Base-by-base conservation (phyloP, 2,797 vertebrate genomes). In the Alcedo quadribrachys region DNA sequence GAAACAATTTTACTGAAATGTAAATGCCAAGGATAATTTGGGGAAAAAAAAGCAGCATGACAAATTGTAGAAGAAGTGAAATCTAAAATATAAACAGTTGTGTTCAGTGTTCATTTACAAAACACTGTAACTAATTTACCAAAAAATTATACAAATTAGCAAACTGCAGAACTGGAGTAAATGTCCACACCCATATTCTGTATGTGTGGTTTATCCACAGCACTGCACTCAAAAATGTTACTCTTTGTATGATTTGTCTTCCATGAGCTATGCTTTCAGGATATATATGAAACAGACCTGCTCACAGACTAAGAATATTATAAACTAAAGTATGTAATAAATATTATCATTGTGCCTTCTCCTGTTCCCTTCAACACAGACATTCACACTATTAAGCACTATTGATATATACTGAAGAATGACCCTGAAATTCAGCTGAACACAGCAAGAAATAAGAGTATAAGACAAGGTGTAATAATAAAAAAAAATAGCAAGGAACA, bases 351-450 rank as follows among this genome's bases (percentile, higher is more conserved):
- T 2, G 0, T 24, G 27, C 30, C 66, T 70, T 58, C 68, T 75
- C 2, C 63, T 32, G 22, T 40, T 79, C 6, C 75, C 15, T 75
- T 71, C 37, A 60, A 81, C 46, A 28, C 0, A 1, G 89, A 35
- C 8, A 15, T 60, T 78, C 30, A 6, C 3, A 1, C 37, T 55
- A 4, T 48, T 45, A 91, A 84, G 30, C 14, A 50, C 14, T 63
- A 12, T 1, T 88, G 48, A 75, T 67, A 70, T 11, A 60, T 37
- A 45, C 9, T 60, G 40, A 78, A 15, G 68, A 87, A 46, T 66
- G 21, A 58, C 50, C 50, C 50, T 85, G 81, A 85, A 93, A 87
- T 85, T 89, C 43, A 85, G 51, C 50, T 85, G 53, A 90, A 80
- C 33, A 35, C 22, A 89, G 65, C 48, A 80, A 75, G 42, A 77